These are phyloP conservation scores for Archilochus colubris DNA, from an alignment of 2,113 vertebrate genomes.

Conservation along the genomic window DNA sequence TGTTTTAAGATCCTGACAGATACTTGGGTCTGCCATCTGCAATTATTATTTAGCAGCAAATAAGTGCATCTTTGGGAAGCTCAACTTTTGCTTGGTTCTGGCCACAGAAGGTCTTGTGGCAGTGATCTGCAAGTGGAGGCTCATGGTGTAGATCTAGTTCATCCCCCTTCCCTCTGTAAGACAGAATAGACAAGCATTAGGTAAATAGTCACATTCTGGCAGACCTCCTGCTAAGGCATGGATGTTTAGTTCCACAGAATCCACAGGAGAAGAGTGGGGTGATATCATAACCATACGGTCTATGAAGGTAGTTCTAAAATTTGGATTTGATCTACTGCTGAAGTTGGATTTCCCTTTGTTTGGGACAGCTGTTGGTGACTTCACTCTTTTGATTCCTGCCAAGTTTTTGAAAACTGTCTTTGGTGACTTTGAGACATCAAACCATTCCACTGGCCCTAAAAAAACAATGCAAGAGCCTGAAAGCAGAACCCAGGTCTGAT, in stretches of 20 bases:
- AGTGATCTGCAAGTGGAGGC: background rate
- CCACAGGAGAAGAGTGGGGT: background rate
- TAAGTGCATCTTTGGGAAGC: background rate
- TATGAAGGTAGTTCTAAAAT: background rate
- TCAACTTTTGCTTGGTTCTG: background rate
- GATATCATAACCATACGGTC: background rate
- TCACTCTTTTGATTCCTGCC: background rate
- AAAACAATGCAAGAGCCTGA: background rate
- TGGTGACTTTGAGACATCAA: background rate
- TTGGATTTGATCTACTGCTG: background rate
- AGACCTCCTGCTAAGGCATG: background rate
- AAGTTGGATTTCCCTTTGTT: background rate
- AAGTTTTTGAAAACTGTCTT: background rate
- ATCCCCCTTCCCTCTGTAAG: background rate
- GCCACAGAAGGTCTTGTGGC: background rate
- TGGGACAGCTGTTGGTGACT: background rate
- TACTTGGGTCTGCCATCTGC: background rate
- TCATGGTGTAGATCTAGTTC: background rate
- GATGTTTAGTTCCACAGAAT: background rate
- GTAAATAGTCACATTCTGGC: background rate
- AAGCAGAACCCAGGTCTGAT: background rate
- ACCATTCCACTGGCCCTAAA: background rate
- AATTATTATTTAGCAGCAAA: accelerated
- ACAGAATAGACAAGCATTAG: background rate
- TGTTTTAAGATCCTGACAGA: background rate